phyloP scores from a whole-genome alignment of 2,888 invertebrate genomes.

The Bedellia somnulentella region DNA sequence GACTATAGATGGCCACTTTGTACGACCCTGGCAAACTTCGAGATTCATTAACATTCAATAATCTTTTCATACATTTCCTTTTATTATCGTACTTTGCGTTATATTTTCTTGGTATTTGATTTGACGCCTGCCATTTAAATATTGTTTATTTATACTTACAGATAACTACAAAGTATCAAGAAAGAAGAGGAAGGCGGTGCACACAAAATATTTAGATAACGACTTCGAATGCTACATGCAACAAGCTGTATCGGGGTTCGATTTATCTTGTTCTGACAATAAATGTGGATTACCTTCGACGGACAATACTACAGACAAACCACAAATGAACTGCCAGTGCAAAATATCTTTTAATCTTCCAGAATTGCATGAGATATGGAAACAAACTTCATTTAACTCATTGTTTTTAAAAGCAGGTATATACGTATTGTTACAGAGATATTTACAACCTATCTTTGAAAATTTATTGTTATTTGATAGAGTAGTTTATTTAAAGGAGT shows the following conservation, averaged over 20 bases:
- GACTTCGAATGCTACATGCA: conserved; percentile 29
- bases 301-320: no score
- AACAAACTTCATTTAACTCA: conserved; percentile 15
- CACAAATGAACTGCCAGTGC: conserved; percentile 8
- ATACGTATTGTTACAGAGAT: conserved; percentile 33
- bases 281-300: no score
- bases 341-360: conserved; percentile 16
- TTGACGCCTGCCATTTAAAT: no score
- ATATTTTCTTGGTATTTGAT: no score
- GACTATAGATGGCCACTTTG: no score
- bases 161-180: conserved; percentile 40
- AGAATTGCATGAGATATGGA: conserved; percentile 29
- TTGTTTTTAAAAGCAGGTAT: conserved; percentile 25
- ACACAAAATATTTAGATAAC: conserved; percentile 21
- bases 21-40: no score
- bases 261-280: conserved; percentile 17
- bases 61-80: no score
- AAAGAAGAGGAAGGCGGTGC: conserved; percentile 41
- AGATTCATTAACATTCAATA: no score
- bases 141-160: no score
- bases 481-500: conserved; percentile 32
- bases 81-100: no score
- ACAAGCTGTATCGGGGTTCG: conserved; percentile 26
- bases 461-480: conserved; percentile 39
- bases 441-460: conserved; percentile 34